phyloP scores from a whole-genome alignment of 1,140 invertebrate species.

The Pissodes strobi region DNA sequence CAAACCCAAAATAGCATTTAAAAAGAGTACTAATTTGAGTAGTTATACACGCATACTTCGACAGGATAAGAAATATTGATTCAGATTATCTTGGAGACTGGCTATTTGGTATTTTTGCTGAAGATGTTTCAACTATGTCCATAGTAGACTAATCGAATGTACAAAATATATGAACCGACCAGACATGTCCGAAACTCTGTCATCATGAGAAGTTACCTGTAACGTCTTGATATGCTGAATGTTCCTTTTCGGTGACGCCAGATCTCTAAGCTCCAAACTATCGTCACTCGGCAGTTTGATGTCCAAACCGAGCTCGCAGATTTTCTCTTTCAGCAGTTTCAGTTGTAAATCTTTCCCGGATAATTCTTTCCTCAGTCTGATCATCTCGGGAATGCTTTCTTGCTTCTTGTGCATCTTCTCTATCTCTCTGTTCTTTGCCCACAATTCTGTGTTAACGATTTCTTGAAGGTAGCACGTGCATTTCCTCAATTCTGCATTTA shows the following conservation, averaged over 20 bases:
- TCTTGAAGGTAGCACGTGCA: conserved; percentile 68
- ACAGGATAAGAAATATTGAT: too few species aligned
- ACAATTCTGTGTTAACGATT: conserved; percentile 70
- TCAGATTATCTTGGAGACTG: too few species aligned
- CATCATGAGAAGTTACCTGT: too few species aligned
- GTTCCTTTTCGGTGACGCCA: conserved; percentile 21
- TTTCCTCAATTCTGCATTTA: conserved; percentile 64
- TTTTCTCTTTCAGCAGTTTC: conserved; percentile 50
- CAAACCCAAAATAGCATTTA: too few species aligned
- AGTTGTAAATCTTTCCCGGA: conserved; percentile 51
- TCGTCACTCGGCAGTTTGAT: conserved; percentile 33
- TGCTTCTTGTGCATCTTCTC: conserved; percentile 66
- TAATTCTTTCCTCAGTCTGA: conserved; percentile 48
- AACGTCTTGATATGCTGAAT: conserved; percentile 34
- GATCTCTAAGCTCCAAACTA: conserved; percentile 8
- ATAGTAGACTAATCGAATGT: too few species aligned
- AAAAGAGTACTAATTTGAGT: too few species aligned
- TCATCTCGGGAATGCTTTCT: conserved; percentile 53
- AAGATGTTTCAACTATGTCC: too few species aligned
- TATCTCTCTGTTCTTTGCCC: conserved; percentile 73
- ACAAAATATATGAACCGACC: too few species aligned
- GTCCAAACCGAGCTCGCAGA: conserved; percentile 49
- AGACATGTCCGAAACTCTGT: too few species aligned
- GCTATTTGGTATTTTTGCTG: too few species aligned
- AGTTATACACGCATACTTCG: too few species aligned